Conservation (phyloP, 2,113 vertebrate species). For the Paramormyrops kingsleyae region DNA sequence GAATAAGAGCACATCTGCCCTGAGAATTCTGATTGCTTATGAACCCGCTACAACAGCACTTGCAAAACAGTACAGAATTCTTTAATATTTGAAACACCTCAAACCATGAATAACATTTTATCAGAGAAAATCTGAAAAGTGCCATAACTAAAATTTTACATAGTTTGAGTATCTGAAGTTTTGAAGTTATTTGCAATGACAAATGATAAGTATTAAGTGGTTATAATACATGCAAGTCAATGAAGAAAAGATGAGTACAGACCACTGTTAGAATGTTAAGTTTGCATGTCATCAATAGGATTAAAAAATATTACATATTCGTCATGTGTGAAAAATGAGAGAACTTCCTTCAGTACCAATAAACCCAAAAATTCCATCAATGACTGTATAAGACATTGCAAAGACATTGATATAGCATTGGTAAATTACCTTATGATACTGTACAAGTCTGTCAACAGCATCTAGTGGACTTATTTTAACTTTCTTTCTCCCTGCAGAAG, state of each 20-base stretch:
- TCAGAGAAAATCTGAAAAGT: not conserved
- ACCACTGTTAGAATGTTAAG: not conserved
- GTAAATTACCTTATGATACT: too few species aligned
- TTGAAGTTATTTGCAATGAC: not conserved
- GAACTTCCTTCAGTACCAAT: not conserved
- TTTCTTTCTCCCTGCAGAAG: constrained; percentile 12
- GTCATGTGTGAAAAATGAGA: not conserved
- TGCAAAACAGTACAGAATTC: not conserved
- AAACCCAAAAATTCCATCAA: not conserved
- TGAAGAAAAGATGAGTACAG: not conserved
- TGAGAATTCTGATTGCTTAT: too few species aligned
- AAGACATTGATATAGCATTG: not conserved
- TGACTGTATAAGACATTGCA: not conserved
- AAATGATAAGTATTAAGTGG: not conserved
- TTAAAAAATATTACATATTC: not conserved
- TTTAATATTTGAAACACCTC: not conserved
- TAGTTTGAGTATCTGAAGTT: not conserved
- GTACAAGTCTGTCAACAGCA: too few species aligned
- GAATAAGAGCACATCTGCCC: too few species aligned
- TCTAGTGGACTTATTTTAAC: constrained; percentile 4
- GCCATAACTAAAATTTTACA: not conserved
- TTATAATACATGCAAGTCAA: not conserved
- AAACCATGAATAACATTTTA: not conserved
- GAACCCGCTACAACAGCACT: too few species aligned
- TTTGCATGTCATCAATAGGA: not conserved